Percentiles rank a stretch among this genome's conserved stretches.
Conservation (phyloP, 2,113 vertebrate genomes). For the Myodes glareolus region DNA sequence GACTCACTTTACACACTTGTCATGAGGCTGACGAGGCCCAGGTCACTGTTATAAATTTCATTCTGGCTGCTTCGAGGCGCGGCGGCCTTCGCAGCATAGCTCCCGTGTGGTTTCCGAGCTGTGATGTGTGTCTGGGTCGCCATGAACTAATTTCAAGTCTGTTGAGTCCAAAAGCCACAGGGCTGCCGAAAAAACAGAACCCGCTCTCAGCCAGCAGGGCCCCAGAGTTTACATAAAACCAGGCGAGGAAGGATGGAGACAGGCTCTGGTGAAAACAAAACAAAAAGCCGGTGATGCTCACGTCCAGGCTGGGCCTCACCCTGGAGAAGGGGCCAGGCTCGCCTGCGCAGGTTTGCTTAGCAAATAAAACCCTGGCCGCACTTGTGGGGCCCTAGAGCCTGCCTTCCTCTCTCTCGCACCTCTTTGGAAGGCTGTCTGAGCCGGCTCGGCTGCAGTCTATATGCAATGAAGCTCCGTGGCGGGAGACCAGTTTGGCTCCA, state of each 20-base stretch:
- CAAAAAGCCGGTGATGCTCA: slow-evolving; percentile 6
- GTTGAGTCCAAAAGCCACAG: slow-evolving; percentile 85
- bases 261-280: slow-evolving; percentile 55
- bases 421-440: neutral
- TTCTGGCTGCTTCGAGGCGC: slow-evolving; percentile 84
- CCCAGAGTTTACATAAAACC: slow-evolving; percentile 79
- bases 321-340: neutral
- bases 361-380: neutral
- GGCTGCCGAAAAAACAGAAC: slow-evolving; percentile 80
- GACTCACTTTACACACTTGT: slow-evolving; percentile 85
- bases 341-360: neutral
- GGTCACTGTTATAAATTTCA: slow-evolving; percentile 86
- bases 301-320: neutral
- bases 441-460: neutral
- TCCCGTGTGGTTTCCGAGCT: slow-evolving; percentile 84
- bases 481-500: neutral
- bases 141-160: slow-evolving; percentile 83
- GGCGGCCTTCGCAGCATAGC: slow-evolving; percentile 78
- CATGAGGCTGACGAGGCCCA: slow-evolving; percentile 85
- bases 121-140: slow-evolving; percentile 85
- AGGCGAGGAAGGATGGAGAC: slow-evolving; percentile 78
- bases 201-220: slow-evolving; percentile 79
- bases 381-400: neutral
- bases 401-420: neutral
- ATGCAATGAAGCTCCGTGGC: neutral